A percentile compares a stretch with the other conserved stretches of the same genome.
These are phyloP conservation scores for Portunus trituberculatus DNA, from an alignment of 1,140 invertebrate species.

Conservation along the genomic window DNA sequence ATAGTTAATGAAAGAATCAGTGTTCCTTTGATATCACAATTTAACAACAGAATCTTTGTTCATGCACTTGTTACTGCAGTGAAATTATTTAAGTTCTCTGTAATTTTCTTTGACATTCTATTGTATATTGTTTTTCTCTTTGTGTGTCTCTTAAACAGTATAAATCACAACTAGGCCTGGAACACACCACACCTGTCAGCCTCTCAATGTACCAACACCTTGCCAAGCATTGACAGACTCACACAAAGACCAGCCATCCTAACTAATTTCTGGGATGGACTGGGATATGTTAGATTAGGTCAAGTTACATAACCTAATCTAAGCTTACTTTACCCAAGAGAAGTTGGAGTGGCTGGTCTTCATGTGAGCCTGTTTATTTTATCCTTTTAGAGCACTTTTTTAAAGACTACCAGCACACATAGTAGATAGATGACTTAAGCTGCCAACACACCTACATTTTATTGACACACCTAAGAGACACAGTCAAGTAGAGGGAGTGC, in stretches of 20 bases:
- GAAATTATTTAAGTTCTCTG: neutral
- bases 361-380: too few species aligned
- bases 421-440: neutral
- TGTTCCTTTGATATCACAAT: neutral
- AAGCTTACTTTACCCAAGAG: too few species aligned
- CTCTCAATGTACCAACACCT: neutral
- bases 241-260: too few species aligned
- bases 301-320: too few species aligned
- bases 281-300: too few species aligned
- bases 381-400: neutral
- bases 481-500: too few species aligned
- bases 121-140: neutral
- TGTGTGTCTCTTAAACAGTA: neutral
- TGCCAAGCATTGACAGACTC: too few species aligned
- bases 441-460: neutral
- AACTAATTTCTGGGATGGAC: too few species aligned
- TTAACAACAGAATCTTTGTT: neutral
- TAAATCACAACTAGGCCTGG: neutral
- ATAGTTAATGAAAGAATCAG: neutral
- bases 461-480: too few species aligned
- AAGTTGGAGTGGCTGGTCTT: too few species aligned
- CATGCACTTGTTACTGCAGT: neutral
- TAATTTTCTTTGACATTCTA: neutral
- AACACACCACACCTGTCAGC: neutral
- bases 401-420: neutral